Evolutionary conservation across 1,140 invertebrate species (phyloP), one percentile per base, ranked within the genome.

Genomic region (Stegodyphus dumicola): DNA sequence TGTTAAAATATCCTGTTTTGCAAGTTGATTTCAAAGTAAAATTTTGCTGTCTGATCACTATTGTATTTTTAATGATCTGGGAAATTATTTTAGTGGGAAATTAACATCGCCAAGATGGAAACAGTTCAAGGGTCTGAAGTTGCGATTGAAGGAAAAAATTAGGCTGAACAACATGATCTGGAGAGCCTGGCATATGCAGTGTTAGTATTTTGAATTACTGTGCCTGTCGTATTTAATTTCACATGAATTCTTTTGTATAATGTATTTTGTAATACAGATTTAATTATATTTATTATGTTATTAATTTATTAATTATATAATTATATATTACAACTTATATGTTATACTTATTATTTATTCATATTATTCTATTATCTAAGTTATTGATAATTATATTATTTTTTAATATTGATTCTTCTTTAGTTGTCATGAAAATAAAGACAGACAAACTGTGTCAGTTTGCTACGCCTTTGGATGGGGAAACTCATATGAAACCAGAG

Each of bases 151-250:
- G 91, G 97, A 99, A 92, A 98, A 99, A 92, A 99, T 99, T 88
- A 94, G 98, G 88, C 92, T 99, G 81, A 99, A 99, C 93, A 99
- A 99, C 91, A 97, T 99, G 81, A 99, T 99, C 89, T 99, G 98
- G 98, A 94, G 98, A 90, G 99, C 98, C 91, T 99, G 98, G 97
- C 97, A 99, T 91, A 97, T 99, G 96, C 98, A 99, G 92, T 99
- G 97, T 99, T 93, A 95, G 95, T 94, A 49, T 33, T 33, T 33
- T 33, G 33, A 33, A 33, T 33, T 33, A 33, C 1, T 33, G 33
- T 33, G 33, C 1, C 33, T 33, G 33, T 33, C 1, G 3, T 33
- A 33, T 33, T 33, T 33, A 33, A 33, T 33, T 33, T 1, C 3
- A 33, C 3, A 3, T 33, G 33, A 33, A 33, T 33, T 33, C 33